Conservation (phyloP, 2,888 invertebrate species). For the Petrophora chlorosata region DNA sequence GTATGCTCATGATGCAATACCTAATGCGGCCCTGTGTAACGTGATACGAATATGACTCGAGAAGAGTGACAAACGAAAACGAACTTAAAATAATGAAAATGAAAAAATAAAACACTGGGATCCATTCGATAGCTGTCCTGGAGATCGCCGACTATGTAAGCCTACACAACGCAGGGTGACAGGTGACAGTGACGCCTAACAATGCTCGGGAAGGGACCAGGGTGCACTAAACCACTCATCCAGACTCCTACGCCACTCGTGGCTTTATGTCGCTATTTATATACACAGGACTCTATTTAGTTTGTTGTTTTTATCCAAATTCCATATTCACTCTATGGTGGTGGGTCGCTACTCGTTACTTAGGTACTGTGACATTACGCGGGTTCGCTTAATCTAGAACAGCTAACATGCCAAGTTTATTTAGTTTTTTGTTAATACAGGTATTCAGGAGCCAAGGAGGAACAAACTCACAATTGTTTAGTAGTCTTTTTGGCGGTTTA, state of each 20-base stretch:
- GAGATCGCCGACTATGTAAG: conserved; percentile 59
- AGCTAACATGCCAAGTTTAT: conserved; percentile 71
- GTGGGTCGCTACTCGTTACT: conserved; percentile 59
- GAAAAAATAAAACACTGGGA: conserved; percentile 50
- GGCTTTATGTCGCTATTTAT: conserved; percentile 42
- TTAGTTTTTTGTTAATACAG: conserved; percentile 51
- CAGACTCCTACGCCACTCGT: conserved; percentile 50
- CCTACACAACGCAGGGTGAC: conserved; percentile 71
- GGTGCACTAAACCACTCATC: conserved; percentile 49
- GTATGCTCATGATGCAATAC: conserved; percentile 58
- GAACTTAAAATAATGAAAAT: conserved; percentile 52
- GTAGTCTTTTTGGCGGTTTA: conserved; percentile 46
- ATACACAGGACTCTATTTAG: conserved; percentile 38
- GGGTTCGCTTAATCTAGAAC: conserved; percentile 61
- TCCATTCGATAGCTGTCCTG: conserved; percentile 66
- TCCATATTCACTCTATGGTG: conserved; percentile 65
- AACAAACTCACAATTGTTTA: conserved; percentile 50
- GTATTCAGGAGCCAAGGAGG: conserved; percentile 71
- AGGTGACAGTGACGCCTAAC: conserved; percentile 50
- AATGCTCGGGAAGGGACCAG: conserved; percentile 53
- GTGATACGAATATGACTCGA: conserved; percentile 77
- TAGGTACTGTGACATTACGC: conserved; percentile 46
- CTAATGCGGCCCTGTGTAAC: conserved; percentile 57
- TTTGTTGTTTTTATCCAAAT: conserved; percentile 47
- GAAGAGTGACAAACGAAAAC: conserved; percentile 63